These are phyloP conservation scores for Mustela nigripes DNA, from an alignment of 2,113 vertebrate species.

Conservation along the genomic window DNA sequence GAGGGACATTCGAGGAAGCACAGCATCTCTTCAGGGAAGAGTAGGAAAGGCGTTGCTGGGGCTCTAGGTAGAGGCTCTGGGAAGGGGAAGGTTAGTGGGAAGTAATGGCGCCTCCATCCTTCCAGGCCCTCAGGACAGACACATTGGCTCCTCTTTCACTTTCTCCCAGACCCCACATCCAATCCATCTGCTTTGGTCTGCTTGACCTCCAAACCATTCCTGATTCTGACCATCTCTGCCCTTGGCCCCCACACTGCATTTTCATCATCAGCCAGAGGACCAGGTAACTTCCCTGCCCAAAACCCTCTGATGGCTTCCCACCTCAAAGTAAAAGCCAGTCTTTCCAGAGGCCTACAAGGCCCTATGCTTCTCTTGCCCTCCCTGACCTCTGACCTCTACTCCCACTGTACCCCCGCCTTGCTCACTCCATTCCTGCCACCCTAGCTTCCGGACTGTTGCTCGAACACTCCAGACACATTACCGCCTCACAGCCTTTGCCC, in stretches of 20 bases:
- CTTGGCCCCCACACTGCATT: neutral
- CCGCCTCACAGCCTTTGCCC: neutral
- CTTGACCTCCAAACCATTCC: neutral
- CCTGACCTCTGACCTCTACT: neutral
- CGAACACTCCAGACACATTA: neutral
- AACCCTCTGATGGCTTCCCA: neutral
- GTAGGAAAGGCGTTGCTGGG: neutral
- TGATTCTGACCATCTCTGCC: neutral
- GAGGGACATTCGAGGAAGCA: neutral
- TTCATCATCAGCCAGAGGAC: neutral
- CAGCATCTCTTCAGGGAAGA: neutral
- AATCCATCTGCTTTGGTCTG: neutral
- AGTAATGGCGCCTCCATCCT: neutral
- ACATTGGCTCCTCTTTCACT: neutral
- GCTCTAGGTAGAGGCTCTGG: neutral
- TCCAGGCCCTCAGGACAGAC: neutral
- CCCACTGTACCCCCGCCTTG: too few relatives aligned
- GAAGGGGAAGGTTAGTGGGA: neutral
- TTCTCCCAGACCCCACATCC: neutral
- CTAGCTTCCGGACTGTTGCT: neutral
- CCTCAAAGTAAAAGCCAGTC: neutral
- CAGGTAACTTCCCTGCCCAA: neutral
- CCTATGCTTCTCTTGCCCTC: neutral
- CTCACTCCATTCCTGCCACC: neutral
- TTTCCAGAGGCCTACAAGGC: neutral